Base-by-base conservation (phyloP, 2,888 invertebrate species). In the Linnaemya vulpina region DNA sequence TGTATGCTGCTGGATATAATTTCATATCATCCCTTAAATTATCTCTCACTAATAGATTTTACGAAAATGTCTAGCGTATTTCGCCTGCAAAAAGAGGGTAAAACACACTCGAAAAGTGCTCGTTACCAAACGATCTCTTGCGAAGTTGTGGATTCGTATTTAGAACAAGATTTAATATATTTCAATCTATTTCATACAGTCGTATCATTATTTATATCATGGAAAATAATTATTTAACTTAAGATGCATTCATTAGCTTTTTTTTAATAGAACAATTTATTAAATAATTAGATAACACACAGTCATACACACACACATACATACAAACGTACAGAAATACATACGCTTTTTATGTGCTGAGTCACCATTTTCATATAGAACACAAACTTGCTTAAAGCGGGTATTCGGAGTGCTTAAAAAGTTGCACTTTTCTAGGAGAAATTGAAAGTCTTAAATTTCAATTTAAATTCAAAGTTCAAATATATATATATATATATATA, bases 21-120 rank as follows among this genome's bases (percentile, higher is more conserved):
- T 46, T 51, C 43, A 63, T 7, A 60, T 67, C 84, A 79, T 75
- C 84, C 84, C 84, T 71, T 84, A 75, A 71, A 62, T 53, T 4
- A 43, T 70, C 62, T 15, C 30, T 53, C 22, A 74, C 9, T 51
- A 20, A 76, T 65, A 17, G 55, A 46, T 55, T 55, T 7, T 58
- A 46, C 8, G 55, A 17, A 40, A 74, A 7, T 30, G 38, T 53
- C n/a, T 30, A 17, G 5, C 3, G 40, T 25, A 25, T 9, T 25
- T 53, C 22, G 40, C 25, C 43, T 20, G 40, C 35, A 53, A n/a
- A n/a, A n/a, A 65, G 74, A 63, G 75, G 63, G 75, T 63, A 53
- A 70, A 67, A 70, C 15, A 22, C 4, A 17, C 17, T 17, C 17
- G 15, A 20, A 68, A 35, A 46, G 10, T 15, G n/a, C 15, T 22